These are phyloP conservation scores for Oeneis ivallda DNA, from an alignment of 2,888 invertebrate species.

Conservation along the genomic window DNA sequence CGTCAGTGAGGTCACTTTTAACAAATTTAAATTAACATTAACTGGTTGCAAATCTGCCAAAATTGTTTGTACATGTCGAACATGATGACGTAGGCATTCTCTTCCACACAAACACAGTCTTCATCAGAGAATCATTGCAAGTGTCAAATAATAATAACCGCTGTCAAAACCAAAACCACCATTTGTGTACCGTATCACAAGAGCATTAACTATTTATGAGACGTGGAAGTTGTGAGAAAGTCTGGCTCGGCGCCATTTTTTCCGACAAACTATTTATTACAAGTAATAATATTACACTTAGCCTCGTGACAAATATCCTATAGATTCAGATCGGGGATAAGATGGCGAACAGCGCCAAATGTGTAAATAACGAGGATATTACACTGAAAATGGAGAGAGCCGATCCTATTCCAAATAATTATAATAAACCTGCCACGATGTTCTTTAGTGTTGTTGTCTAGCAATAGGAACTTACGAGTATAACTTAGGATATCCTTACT, in stretches of 20 bases:
- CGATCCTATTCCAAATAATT: not conserved
- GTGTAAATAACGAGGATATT: slow-evolving; percentile 8
- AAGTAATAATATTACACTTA: slow-evolving; percentile 37
- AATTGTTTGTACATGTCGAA: too few relatives aligned
- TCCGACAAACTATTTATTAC: slow-evolving; percentile 34
- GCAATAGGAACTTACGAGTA: too few relatives aligned
- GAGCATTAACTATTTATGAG: slow-evolving; percentile 38
- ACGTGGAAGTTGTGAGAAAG: slow-evolving; percentile 32
- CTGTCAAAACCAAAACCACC: not conserved
- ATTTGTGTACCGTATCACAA: slow-evolving; percentile 18
- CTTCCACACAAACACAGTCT: too few relatives aligned
- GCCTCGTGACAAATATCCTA: slow-evolving; percentile 29
- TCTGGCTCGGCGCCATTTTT: slow-evolving; percentile 36
- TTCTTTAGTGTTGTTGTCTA: too few relatives aligned
- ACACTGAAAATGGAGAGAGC: not conserved
- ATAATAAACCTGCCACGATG: not conserved
- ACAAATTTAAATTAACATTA: too few relatives aligned
- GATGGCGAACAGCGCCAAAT: slow-evolving; percentile 2
- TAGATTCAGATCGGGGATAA: slow-evolving; percentile 14
- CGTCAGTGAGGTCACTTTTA: too few relatives aligned
- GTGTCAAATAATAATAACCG: not conserved
- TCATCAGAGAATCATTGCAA: not conserved
- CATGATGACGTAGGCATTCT: too few relatives aligned
- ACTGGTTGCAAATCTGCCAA: too few relatives aligned
- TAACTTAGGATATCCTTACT: too few relatives aligned